Conservation (phyloP, 1,140 invertebrate species). For the Wiebesia pumilae region DNA sequence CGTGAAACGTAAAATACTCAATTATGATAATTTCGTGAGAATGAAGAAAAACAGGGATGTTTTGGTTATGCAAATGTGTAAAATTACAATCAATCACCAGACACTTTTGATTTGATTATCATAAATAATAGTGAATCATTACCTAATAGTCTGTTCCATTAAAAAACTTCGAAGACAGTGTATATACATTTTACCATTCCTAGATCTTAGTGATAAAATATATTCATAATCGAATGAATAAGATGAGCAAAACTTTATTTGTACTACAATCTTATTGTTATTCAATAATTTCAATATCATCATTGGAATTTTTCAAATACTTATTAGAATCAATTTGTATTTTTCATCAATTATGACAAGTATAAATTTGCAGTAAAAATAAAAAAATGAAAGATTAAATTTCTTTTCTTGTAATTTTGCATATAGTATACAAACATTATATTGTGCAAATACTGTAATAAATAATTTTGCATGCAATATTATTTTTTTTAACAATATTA, state of each 20-base stretch:
- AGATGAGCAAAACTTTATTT: too few relatives aligned
- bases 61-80: not conserved
- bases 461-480: not conserved
- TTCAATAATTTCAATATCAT: too few relatives aligned
- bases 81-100: not conserved
- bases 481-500: not conserved
- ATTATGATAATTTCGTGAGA: constrained; percentile 16
- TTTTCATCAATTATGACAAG: too few relatives aligned
- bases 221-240: too few relatives aligned
- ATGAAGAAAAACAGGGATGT: not conserved
- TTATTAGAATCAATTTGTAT: not conserved
- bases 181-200: not conserved
- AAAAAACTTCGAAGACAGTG: not conserved
- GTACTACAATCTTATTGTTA: too few relatives aligned
- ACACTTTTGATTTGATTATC: not conserved
- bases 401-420: too few relatives aligned
- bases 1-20: not conserved
- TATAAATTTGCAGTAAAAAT: too few relatives aligned
- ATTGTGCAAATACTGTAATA: not conserved
- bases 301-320: not conserved
- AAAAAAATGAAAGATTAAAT: too few relatives aligned
- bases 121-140: not conserved
- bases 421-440: too few relatives aligned
- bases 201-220: not conserved
- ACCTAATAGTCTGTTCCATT: not conserved